Conservation (phyloP, 2,888 invertebrate species). For the Tinea semifulvella region DNA sequence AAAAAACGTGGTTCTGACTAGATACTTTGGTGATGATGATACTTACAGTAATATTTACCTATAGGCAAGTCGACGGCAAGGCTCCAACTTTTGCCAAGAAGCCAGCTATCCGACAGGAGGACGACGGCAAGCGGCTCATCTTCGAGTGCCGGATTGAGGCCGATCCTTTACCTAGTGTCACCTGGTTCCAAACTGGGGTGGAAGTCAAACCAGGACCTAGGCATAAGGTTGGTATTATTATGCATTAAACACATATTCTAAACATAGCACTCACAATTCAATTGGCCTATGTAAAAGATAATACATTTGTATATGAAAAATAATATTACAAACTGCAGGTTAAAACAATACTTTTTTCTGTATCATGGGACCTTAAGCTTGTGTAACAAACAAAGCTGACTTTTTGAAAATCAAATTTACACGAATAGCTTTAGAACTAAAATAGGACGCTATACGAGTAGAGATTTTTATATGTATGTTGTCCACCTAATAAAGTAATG, state of each 20-base stretch:
- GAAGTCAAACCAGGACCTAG: slow-evolving; percentile 83
- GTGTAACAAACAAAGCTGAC: too few relatives aligned
- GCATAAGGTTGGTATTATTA: slow-evolving; percentile 74
- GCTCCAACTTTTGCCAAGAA: slow-evolving; percentile 98
- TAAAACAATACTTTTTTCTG: too few relatives aligned
- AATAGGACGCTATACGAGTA: too few relatives aligned
- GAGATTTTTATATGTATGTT: too few relatives aligned
- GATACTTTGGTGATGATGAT: too few relatives aligned
- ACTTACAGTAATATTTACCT: slow-evolving; percentile 22
- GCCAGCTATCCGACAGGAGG: slow-evolving; percentile 96
- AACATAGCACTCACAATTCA: background rate
- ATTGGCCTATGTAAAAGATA: background rate
- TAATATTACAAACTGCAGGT: too few relatives aligned
- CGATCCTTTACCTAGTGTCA: slow-evolving; percentile 88
- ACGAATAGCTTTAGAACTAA: too few relatives aligned
- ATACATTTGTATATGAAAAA: too few relatives aligned
- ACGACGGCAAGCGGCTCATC: slow-evolving; percentile 91
- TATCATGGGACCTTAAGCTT: too few relatives aligned
- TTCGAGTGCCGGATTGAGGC: slow-evolving; percentile 96
- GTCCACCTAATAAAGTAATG: too few relatives aligned
- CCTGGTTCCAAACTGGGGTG: slow-evolving; percentile 90
- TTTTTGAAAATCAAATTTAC: too few relatives aligned
- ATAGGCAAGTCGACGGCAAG: slow-evolving; percentile 96
- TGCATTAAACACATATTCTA: background rate
- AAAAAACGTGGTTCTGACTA: too few relatives aligned